Evolutionary conservation across 2,888 invertebrate genomes (phyloP).

Genomic region (Cyrtodaria siliqua): DNA sequence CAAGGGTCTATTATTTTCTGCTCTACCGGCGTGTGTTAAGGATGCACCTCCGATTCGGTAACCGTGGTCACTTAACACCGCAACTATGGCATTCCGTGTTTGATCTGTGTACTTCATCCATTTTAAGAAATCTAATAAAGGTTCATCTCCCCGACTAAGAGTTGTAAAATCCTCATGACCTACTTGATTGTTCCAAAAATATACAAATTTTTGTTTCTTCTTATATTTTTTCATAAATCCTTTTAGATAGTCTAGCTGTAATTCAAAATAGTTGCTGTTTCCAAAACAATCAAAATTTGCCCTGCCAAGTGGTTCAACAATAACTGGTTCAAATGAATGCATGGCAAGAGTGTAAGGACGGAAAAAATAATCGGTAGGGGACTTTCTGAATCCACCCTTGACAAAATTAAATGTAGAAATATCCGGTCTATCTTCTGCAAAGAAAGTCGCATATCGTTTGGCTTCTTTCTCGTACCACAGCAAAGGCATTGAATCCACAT

Average conservation of each 20-base stretch:
- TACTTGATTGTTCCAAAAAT: constrained; percentile 94
- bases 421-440: constrained; percentile 45
- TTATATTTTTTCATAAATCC: constrained; percentile 88
- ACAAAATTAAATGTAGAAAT: constrained; percentile 41
- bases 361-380: constrained; percentile 40
- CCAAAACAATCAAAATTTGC: constrained; percentile 28
- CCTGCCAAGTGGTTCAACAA: constrained; percentile 14
- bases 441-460: constrained; percentile 22
- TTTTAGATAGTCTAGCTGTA: constrained; percentile 89
- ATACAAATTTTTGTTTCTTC: constrained; percentile 91
- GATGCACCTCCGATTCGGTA: constrained; percentile 94
- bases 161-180: constrained; percentile 94
- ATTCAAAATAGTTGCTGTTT: constrained; percentile 18
- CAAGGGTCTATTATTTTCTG: constrained; percentile 95
- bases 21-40: constrained; percentile 90
- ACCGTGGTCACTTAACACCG: constrained; percentile 94
- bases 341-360: constrained; percentile 44
- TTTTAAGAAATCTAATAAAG: constrained; percentile 89
- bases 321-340: constrained; percentile 20
- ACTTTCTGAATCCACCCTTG: constrained; percentile 36
- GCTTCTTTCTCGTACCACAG: constrained; percentile 39
- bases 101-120: constrained; percentile 82
- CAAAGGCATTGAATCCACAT: constrained; percentile 41
- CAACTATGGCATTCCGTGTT: constrained; percentile 74
- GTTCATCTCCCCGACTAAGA: constrained; percentile 91